phyloP scores from a whole-genome alignment of 2,113 vertebrate genomes.

The Muntiacus muntjak region DNA sequence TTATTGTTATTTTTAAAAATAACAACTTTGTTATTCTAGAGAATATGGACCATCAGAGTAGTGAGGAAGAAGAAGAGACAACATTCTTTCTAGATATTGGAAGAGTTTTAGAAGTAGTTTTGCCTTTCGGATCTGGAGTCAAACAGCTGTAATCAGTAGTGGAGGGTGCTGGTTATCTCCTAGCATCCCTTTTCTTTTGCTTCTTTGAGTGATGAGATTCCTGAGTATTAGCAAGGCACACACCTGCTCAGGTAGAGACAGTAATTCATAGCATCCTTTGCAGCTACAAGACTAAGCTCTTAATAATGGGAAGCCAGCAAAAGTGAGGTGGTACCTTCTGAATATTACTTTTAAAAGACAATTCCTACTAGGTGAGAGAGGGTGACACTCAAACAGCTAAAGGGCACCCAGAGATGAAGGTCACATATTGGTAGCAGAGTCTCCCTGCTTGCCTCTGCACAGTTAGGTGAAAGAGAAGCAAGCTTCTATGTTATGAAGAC shows the following conservation, averaged over 20 bases:
- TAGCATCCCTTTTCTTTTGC: neutral
- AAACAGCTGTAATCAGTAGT: neutral
- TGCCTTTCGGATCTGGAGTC: neutral
- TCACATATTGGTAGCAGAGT: neutral
- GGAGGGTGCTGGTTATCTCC: neutral
- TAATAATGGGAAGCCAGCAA: neutral
- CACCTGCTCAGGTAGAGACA: neutral
- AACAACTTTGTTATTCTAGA: neutral
- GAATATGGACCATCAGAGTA: neutral
- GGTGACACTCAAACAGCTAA: neutral
- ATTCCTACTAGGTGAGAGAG: neutral
- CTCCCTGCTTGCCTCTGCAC: neutral
- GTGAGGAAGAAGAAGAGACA: neutral
- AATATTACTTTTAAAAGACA: neutral
- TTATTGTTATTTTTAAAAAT: too few relatives aligned
- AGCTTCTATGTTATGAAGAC: neutral
- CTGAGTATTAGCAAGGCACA: neutral
- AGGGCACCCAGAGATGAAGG: neutral
- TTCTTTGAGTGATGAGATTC: neutral
- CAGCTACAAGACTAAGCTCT: neutral
- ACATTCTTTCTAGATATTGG: neutral
- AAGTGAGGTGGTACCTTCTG: neutral
- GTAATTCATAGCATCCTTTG: neutral
- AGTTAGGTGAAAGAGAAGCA: neutral
- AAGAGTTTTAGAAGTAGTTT: neutral